Evolutionary conservation across 2,113 vertebrate species (phyloP), one percentile per base, ranked within the genome.

Genomic region (Mystacornis crossleyi): DNA sequence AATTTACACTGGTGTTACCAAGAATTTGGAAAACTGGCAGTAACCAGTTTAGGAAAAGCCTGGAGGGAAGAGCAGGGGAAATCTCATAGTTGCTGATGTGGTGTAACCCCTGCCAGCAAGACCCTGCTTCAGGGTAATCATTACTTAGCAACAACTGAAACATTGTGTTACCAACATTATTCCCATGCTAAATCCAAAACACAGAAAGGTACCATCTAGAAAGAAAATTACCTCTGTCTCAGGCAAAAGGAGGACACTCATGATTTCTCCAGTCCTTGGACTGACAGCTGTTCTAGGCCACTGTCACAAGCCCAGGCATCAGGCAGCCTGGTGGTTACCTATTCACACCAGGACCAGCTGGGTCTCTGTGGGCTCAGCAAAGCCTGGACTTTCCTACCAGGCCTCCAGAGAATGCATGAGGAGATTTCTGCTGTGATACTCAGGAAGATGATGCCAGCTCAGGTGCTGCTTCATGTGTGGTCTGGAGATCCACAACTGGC

Each of bases 341-440:
- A 4, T 5, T 12, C 9, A 24, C 31, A 43, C 36, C 21, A 47
- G 15, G 15, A 24, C 17, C 2, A 0, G 20, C 36, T 29, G n/a
- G 26, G 31, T 43, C 42, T 42, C 23, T 1, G 0, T 8, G 6
- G 20, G 33, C 40, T 16, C 43, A 34, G 29, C 43, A 55, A 75
- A 31, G 45, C 12, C 25, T 14, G 20, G 14, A 18, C 64, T 69
- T 57, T 38, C 58, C 55, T 65, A 9, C 33, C 1, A 0, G 14
- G 21, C 14, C 21, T 34, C 33, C 47, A 34, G 24, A 50, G 33
- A 38, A 43, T 21, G 19, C 2, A 3, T n/a, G 26, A 69, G 34
- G 5, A 18, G 20, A 34, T 40, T 64, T 48, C 51, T 65, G 25
- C 40, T 70, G 8, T 60, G 34, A 64, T 24, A 42, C 26, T 77